Evolutionary conservation across 2,888 invertebrate genomes (phyloP).

Genomic region (Camptogramma bilineatum): DNA sequence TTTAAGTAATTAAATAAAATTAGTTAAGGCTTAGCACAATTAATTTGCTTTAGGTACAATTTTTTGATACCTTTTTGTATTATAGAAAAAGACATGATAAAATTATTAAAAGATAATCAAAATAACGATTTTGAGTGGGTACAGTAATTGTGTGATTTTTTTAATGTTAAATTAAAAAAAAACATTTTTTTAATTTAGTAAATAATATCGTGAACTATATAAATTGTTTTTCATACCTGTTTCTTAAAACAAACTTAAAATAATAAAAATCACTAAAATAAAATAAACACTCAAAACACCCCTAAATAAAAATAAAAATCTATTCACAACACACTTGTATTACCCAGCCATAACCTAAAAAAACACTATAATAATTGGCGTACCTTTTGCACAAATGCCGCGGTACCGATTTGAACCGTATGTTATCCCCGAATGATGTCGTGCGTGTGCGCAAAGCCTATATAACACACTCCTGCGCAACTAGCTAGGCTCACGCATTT

Average conservation of each 20-base stretch:
- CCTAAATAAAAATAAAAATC: not conserved
- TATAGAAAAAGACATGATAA: no score
- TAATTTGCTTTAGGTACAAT: no score
- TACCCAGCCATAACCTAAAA: not conserved
- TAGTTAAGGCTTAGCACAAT: no score
- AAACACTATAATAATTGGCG: conserved; percentile 17
- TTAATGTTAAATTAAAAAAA: no score
- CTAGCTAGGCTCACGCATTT: conserved; percentile 48
- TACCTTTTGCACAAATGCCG: conserved; percentile 25
- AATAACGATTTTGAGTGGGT: no score
- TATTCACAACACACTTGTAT: conserved; percentile 26
- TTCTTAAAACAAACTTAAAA: not conserved
- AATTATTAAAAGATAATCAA: no score
- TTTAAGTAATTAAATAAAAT: no score
- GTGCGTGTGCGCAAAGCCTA: conserved; percentile 68
- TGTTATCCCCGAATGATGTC: conserved; percentile 62
- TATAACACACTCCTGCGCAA: conserved; percentile 67
- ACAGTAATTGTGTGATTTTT: no score
- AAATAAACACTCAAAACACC: conserved; percentile 9
- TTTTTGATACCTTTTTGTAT: no score
- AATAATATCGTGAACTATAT: no score
- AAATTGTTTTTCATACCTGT: conserved; percentile 1
- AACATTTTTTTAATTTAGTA: no score
- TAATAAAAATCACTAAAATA: conserved; percentile 4
- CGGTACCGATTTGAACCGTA: conserved; percentile 31